Percentiles rank a stretch among this genome's conserved stretches.
Evolutionary conservation across 2,113 vertebrate species (phyloP).

Genomic region (Ceratotherium simum): DNA sequence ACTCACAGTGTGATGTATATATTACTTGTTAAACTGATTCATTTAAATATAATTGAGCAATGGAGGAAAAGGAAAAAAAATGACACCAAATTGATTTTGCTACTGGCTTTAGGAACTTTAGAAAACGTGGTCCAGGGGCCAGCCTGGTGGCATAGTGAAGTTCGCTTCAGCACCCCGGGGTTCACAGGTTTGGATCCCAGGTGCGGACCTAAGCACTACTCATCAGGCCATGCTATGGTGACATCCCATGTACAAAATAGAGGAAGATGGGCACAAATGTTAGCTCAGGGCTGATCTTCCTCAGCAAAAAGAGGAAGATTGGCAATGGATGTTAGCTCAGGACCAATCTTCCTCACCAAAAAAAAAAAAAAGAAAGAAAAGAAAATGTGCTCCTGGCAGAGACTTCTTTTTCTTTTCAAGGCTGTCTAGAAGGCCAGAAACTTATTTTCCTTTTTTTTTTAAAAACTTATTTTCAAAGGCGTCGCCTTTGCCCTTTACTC

Average conservation of each 20-base stretch:
- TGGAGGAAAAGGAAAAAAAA: background rate
- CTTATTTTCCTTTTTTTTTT: background rate
- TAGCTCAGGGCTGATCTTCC: too few species aligned
- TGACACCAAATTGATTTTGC: background rate
- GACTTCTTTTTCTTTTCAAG: background rate
- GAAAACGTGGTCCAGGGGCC: background rate
- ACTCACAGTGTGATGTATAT: background rate
- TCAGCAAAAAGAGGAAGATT: too few species aligned
- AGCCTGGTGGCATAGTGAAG: too few species aligned
- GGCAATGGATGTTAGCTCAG: too few species aligned
- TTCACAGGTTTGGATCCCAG: too few species aligned
- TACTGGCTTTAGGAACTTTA: background rate
- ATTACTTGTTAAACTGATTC: background rate
- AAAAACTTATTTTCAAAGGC: background rate
- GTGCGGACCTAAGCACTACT: too few species aligned
- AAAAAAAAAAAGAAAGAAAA: background rate
- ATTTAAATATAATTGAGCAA: background rate
- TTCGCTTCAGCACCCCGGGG: too few species aligned
- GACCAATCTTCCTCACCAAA: too few species aligned
- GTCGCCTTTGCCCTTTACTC: background rate
- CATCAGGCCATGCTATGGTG: too few species aligned
- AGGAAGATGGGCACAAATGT: too few species aligned
- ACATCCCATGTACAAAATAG: too few species aligned
- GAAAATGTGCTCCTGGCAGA: background rate
- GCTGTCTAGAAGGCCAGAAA: background rate